Evolutionary conservation across 1,140 invertebrate species (phyloP).

Genomic region (Oreohelix idahoensis): DNA sequence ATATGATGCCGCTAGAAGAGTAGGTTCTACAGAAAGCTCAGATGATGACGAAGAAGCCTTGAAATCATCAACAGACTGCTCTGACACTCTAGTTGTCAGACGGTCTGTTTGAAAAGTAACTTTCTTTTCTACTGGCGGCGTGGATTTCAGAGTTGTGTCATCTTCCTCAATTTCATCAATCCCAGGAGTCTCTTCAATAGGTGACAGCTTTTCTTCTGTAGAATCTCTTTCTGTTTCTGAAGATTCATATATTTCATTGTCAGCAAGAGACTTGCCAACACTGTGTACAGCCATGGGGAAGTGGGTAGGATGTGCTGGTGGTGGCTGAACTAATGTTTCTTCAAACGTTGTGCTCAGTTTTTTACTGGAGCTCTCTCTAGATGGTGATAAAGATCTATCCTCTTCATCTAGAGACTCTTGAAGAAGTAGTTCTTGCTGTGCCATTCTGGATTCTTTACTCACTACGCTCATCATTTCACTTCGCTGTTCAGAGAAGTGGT

Average conservation of each 20-base stretch:
- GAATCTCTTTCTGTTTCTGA: conserved; percentile 67
- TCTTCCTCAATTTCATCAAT: conserved; percentile 59
- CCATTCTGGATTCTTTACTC: conserved; percentile 62
- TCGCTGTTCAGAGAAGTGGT: conserved; percentile 13
- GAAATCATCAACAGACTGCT: conserved; percentile 64
- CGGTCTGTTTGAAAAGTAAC: conserved; percentile 65
- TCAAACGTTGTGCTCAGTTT: conserved; percentile 53
- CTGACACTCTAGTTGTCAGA: conserved; percentile 39
- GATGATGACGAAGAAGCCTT: conserved; percentile 71
- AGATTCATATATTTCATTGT: conserved; percentile 68
- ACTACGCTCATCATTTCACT: conserved; percentile 55
- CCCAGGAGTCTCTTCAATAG: conserved; percentile 62
- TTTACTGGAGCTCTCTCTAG: conserved; percentile 52
- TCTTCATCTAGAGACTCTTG: conserved; percentile 63
- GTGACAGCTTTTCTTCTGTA: conserved; percentile 67
- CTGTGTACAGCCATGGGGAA: conserved; percentile 63
- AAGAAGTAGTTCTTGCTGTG: conserved; percentile 63
- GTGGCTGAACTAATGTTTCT: conserved; percentile 32
- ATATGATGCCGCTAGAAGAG: conserved; percentile 71
- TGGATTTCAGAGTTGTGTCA: conserved; percentile 46
- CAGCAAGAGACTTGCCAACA: conserved; percentile 59
- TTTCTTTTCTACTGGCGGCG: conserved; percentile 53
- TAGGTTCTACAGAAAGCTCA: conserved; percentile 68
- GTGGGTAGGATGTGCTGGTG: conserved; percentile 34
- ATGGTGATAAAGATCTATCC: conserved; percentile 65